Evolutionary conservation across 2,113 vertebrate species (phyloP), one percentile per base, ranked within the genome.

Genomic region (Eurystomus gularis): DNA sequence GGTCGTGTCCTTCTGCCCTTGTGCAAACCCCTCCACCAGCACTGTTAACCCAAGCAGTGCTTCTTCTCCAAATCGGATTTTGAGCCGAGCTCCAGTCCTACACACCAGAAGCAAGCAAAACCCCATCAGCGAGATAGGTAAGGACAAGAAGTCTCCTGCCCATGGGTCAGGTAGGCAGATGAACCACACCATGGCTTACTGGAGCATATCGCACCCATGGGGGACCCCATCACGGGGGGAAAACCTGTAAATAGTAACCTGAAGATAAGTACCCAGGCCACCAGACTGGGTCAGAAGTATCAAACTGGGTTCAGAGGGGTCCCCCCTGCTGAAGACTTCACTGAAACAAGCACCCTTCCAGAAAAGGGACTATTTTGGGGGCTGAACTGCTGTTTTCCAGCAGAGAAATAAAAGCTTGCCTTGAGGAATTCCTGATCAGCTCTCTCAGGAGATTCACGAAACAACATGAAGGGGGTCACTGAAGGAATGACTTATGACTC

Each of bases 121-220:
- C 2, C 28, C 37, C 4, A 0, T 3, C 61, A 79, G 39, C 0
- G 4, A 51, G 62, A 55, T 0, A 23, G 25, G 33, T 4, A 42
- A 93, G 24, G 48, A 28, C 24, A 61, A 72, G 35, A 60, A 73
- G n/a, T 16, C 11, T 35, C 46, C 40, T 68, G 46, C 17, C 24
- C 40, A 4, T 1, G 5, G 13, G 19, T 61, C 13, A 17, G 13
- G 44, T 21, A 20, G 51, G 65, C 31, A 49, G 35, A 55, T 24
- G 49, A 78, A 57, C 31, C 4, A 1, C 9, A 31, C 28, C 21
- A 12, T 8, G 13, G 62, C 39, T 83, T n/a, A 29, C 24, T 2
- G 5, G 29, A 61, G 17, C 29, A 39, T 5, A 46, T 13, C 2
- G 2, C 18, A 6, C 13, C 39, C 69, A 66, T 1, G 3, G 23